phyloP scores from a whole-genome alignment of 2,113 vertebrate species.

The Thymallus thymallus region DNA sequence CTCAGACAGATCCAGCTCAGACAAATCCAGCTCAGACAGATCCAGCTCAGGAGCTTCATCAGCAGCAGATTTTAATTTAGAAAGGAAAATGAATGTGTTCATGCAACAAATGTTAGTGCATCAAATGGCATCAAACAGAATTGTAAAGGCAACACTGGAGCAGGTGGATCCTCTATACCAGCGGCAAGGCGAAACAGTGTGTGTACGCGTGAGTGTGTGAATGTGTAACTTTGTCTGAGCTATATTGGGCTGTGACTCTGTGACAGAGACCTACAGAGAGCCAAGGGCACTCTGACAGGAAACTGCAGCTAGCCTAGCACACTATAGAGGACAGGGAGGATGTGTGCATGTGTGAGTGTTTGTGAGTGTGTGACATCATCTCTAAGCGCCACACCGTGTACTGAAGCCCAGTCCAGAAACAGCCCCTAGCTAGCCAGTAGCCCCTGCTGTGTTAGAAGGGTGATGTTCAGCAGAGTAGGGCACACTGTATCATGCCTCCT shows the following conservation, averaged over 20 bases:
- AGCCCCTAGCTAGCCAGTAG: background rate
- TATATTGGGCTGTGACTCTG: too few relatives aligned
- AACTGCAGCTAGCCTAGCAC: conserved; percentile 1
- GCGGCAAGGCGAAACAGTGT: background rate
- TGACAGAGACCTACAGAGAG: conserved; percentile 12
- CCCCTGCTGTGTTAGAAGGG: too few relatives aligned
- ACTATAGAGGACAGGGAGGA: conserved; percentile 6
- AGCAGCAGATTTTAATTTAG: too few relatives aligned
- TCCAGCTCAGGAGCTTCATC: too few relatives aligned
- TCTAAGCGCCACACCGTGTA: background rate
- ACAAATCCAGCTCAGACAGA: too few relatives aligned
- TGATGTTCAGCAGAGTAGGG: too few relatives aligned
- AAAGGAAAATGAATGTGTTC: too few relatives aligned
- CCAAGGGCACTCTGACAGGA: conserved; percentile 46
- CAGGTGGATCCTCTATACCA: background rate
- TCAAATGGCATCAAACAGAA: too few relatives aligned
- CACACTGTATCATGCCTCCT: too few relatives aligned
- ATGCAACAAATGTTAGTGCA: too few relatives aligned
- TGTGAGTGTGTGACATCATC: conserved; percentile 15
- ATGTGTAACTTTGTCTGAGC: background rate
- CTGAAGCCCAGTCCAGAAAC: background rate
- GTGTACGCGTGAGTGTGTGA: background rate
- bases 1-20: too few relatives aligned
- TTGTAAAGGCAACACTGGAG: background rate
- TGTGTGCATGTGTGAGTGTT: background rate